Evolutionary conservation across 1,140 invertebrate species (phyloP).

Genomic region (Leptonema lineaticorne): DNA sequence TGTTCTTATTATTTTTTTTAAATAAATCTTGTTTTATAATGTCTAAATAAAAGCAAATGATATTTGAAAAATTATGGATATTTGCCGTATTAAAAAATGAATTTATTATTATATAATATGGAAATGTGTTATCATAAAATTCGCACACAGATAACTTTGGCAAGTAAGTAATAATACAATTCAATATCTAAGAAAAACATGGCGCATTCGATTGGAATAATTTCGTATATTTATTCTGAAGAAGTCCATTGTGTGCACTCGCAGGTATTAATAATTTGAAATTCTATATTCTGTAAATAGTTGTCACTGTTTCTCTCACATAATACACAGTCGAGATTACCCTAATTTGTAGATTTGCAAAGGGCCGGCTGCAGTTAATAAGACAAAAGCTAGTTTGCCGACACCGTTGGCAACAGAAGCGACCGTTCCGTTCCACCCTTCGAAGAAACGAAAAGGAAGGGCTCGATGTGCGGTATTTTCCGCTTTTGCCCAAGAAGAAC

Average conservation of each 20-base stretch:
- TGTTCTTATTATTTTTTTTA: too few relatives aligned
- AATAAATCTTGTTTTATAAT: too few relatives aligned
- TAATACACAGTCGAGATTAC: conserved; percentile 31
- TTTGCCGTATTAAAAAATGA: too few relatives aligned
- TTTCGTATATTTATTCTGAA: not conserved
- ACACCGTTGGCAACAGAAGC: not conserved
- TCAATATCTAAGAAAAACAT: too few relatives aligned
- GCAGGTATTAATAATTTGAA: conserved; percentile 22
- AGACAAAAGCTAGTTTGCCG: conserved; percentile 29
- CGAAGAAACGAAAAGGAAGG: not conserved
- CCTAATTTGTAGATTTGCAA: conserved; percentile 37
- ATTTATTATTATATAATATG: too few relatives aligned
- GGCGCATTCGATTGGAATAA: not conserved
- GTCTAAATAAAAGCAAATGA: too few relatives aligned
- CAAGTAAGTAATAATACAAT: too few relatives aligned
- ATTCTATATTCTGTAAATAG: conserved; percentile 15
- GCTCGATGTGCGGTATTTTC: not conserved
- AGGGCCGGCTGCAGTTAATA: conserved; percentile 27
- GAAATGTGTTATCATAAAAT: too few relatives aligned
- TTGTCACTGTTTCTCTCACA: not conserved
- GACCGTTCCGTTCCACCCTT: not conserved
- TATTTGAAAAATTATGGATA: too few relatives aligned
- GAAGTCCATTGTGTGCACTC: conserved; percentile 7
- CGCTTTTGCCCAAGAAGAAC: not conserved
- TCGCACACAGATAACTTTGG: too few relatives aligned